Conservation (phyloP, 2,888 invertebrate species). For the Drosophila gaucha region DNA sequence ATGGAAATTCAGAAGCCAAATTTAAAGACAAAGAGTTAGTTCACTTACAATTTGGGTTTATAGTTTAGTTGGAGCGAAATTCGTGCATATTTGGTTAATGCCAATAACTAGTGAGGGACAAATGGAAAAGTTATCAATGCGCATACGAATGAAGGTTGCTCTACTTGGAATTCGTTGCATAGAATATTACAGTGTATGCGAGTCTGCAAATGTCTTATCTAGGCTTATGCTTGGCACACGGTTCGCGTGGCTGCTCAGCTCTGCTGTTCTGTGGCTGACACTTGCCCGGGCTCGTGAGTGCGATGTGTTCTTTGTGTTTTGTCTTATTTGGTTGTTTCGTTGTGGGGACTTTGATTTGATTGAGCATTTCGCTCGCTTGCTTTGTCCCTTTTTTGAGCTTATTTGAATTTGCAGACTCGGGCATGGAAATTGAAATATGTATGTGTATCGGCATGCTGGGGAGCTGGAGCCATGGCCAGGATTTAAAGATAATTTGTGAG, state of each 20-base stretch:
- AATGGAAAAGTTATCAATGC: background rate
- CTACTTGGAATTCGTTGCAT: constrained; percentile 7
- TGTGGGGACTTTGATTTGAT: constrained; percentile 67
- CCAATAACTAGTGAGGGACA: background rate
- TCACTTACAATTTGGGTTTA: no score
- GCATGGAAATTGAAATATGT: constrained; percentile 52
- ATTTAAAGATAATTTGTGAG: constrained; percentile 54
- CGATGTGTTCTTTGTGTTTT: constrained; percentile 39
- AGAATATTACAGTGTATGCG: no score
- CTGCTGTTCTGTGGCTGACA: constrained; percentile 46
- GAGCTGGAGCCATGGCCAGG: constrained; percentile 20
- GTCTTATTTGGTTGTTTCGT: constrained; percentile 66
- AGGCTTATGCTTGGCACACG: constrained; percentile 29
- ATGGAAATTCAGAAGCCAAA: no score
- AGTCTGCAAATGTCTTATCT: constrained; percentile 41
- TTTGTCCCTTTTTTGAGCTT: constrained; percentile 47
- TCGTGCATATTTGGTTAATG: background rate
- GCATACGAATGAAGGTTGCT: constrained; percentile 15
- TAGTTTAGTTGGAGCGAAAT: background rate
- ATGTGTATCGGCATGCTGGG: constrained; percentile 19
- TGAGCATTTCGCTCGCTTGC: constrained; percentile 57
- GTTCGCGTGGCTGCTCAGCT: constrained; percentile 18
- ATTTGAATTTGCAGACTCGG: constrained; percentile 55
- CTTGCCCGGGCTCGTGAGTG: constrained; percentile 33
- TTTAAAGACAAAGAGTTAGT: background rate